phyloP scores from a whole-genome alignment of 2,113 vertebrate genomes.

The Ailuropoda melanoleuca region DNA sequence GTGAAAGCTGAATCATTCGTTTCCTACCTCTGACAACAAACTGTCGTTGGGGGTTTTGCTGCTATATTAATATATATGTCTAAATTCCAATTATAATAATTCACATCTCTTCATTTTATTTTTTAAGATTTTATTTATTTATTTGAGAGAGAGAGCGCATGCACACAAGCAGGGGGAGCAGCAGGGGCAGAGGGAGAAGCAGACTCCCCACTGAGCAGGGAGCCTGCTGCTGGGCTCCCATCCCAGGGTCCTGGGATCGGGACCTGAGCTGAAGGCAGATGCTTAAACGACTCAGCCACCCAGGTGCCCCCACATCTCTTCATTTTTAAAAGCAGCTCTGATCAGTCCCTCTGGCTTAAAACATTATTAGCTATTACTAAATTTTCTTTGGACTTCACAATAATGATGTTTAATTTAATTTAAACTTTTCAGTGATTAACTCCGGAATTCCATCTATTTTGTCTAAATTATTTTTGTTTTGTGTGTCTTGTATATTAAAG shows the following conservation, averaged over 20 bases:
- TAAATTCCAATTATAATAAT: not conserved
- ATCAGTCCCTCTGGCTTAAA: not conserved
- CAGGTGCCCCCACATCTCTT: not conserved
- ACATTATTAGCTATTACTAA: not conserved
- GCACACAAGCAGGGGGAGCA: not conserved
- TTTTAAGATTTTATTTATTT: not conserved
- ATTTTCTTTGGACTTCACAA: not conserved
- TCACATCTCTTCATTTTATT: not conserved
- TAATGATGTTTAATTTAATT: slow-evolving; percentile 22
- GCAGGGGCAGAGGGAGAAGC: not conserved
- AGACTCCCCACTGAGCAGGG: not conserved
- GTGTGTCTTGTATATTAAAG: not conserved
- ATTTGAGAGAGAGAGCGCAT: not conserved
- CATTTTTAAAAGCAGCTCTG: not conserved
- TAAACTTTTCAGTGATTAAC: not conserved
- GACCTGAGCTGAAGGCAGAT: not conserved
- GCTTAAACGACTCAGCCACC: not conserved
- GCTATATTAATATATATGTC: not conserved
- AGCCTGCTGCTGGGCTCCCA: not conserved
- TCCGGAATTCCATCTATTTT: not conserved
- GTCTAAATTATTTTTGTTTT: slow-evolving; percentile 16
- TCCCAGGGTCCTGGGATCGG: not conserved
- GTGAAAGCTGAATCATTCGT: not conserved
- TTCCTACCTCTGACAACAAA: not conserved
- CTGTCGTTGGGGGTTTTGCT: not conserved